These are phyloP conservation scores for Chaenodraco wilsoni DNA, from an alignment of 2,797 vertebrate species.

Conservation along the genomic window DNA sequence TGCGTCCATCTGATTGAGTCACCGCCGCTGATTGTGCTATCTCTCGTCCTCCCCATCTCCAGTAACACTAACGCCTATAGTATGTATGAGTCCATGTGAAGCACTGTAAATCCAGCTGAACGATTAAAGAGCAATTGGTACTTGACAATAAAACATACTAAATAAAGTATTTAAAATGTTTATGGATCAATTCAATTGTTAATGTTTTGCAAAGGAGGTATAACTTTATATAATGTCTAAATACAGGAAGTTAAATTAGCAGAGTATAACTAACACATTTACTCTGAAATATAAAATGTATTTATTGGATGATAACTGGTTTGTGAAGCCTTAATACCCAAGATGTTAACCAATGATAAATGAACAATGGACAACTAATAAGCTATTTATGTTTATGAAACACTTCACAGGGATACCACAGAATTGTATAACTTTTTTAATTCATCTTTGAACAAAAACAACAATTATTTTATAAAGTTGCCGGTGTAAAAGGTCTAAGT, in stretches of 20 bases:
- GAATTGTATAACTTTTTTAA: not conserved
- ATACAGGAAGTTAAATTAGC: not conserved
- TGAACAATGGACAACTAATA: not conserved
- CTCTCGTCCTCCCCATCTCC: constrained; percentile 26
- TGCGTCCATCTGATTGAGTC: constrained; percentile 76
- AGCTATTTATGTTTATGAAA: not conserved
- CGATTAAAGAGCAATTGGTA: constrained; percentile 12
- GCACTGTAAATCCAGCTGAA: constrained; percentile 11
- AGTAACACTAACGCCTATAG: constrained; percentile 33
- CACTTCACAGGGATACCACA: not conserved
- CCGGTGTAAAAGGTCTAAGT: no score
- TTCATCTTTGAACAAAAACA: not conserved
- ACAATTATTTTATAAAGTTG: no score
- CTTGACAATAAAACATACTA: not conserved
- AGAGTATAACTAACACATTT: not conserved
- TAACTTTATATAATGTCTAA: not conserved
- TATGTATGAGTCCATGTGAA: constrained; percentile 23
- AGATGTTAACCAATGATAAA: not conserved
- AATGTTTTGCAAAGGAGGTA: not conserved
- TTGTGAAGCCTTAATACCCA: not conserved
- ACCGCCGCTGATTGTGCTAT: constrained; percentile 63
- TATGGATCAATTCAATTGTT: not conserved
- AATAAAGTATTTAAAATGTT: not conserved
- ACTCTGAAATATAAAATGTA: not conserved
- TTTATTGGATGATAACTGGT: not conserved